Base-by-base conservation (phyloP, 2,888 invertebrate genomes). In the Scaptomyza polygonia region DNA sequence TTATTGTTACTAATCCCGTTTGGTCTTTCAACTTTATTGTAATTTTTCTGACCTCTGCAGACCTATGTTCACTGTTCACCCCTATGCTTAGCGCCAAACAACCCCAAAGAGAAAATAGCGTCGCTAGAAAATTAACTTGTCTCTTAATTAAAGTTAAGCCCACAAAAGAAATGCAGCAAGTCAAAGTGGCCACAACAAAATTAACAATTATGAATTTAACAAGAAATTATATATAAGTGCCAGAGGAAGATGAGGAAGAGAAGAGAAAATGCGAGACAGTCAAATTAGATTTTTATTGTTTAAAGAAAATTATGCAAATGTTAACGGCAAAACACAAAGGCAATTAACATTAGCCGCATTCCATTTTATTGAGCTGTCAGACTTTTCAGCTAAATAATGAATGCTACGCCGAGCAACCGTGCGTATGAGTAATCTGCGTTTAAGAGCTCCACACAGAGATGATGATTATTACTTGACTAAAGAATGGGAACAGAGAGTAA, bases 111-210 rank as follows among this genome's bases (percentile, higher is more conserved):
- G 14, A 36, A 16, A 34, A 49, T 25, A 8, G 29, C 44, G 18
- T 30, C 9, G 54, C 32, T 48, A 45, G 62, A 63, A 66, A 68
- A 51, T 47, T 48, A 71, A 74, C 85, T 90, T 89, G 87, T 71
- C 77, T 81, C 82, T 86, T 89, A 90, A 90, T 91, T 91, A 90
- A 90, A 89, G 90, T 90, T 89, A 91, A 91, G 90, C 91, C 89
- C 72, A 45, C 66, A 66, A 44, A 66, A 66, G 53, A 69, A 79
- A 75, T 64, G 54, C 32, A 8, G 6, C 68, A 64, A 70, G 69
- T 67, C 64, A 71, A 67, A 70, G 63, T 61, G 72, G 49, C 71
- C 67, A 68, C 51, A 77, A 86, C 77, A 75, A 84, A 75, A 81
- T 69, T 78, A 86, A 86, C 88, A 87, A 90, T 86, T 89, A 89